Evolutionary conservation across 2,888 invertebrate genomes (phyloP).

Genomic region (Drosophila nr. perissopoda): DNA sequence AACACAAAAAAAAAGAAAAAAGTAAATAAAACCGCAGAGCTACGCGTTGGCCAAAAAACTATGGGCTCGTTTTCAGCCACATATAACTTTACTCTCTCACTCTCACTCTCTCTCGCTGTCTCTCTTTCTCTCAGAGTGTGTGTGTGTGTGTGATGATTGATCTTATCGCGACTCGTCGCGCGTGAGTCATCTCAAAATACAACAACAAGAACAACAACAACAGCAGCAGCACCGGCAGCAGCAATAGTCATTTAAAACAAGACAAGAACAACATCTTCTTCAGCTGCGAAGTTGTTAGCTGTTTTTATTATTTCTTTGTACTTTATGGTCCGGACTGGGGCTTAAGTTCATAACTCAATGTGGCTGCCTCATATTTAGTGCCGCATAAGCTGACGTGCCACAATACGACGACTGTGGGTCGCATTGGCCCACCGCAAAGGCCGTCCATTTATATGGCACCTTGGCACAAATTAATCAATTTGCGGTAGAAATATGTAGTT

Average conservation of each 20-base stretch:
- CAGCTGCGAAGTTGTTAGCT: constrained; percentile 71
- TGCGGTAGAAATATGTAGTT: background rate
- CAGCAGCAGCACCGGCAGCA: background rate
- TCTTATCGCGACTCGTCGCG: constrained; percentile 68
- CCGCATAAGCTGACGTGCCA: constrained; percentile 58
- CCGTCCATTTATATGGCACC: constrained; percentile 42
- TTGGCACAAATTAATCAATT: constrained; percentile 17
- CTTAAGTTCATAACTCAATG: constrained; percentile 78
- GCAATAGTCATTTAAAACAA: background rate
- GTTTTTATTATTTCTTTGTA: constrained; percentile 50
- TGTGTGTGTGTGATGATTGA: constrained; percentile 69
- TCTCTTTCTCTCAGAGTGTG: constrained; percentile 11
- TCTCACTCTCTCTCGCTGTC: background rate
- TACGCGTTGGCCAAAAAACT: constrained; percentile 29
- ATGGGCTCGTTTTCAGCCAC: constrained; percentile 31
- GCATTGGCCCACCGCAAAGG: constrained; percentile 68
- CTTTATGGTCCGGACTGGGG: constrained; percentile 65
- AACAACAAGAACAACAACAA: constrained; percentile 16
- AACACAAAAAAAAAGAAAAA: background rate
- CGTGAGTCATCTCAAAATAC: constrained; percentile 71
- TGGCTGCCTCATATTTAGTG: constrained; percentile 25
- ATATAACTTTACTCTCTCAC: background rate
- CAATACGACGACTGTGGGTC: constrained; percentile 23
- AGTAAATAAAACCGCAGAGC: constrained; percentile 47
- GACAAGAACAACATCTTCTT: constrained; percentile 53